A percentile compares a stretch with the other conserved stretches of the same genome.
These are phyloP conservation scores for Temnothorax unifasciatus DNA, from an alignment of 2,888 invertebrate species.

Conservation along the genomic window DNA sequence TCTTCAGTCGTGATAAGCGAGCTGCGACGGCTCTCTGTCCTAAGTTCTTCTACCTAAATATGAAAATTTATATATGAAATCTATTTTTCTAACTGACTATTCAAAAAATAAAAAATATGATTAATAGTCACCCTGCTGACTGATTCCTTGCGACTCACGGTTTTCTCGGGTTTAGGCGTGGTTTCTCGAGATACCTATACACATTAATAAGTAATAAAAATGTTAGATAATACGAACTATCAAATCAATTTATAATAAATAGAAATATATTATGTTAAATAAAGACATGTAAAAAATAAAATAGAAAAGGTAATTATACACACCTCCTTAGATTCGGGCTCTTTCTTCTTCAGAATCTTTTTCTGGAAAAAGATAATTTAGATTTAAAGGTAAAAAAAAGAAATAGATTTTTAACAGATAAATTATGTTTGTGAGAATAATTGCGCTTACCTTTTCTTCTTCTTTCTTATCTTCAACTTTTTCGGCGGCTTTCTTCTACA, in stretches of 20 bases:
- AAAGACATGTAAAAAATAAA: neutral
- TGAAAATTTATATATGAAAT: neutral
- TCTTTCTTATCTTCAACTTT: conserved; percentile 88
- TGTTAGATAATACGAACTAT: neutral
- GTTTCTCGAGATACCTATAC: conserved; percentile 71
- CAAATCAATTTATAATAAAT: conserved; percentile 15
- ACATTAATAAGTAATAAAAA: neutral
- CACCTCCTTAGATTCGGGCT: conserved; percentile 79
- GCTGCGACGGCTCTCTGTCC: conserved; percentile 84
- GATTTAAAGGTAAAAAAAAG: neutral
- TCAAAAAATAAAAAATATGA: neutral
- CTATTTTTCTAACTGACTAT: neutral
- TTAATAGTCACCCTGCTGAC: conserved; percentile 78
- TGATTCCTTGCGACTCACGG: conserved; percentile 80
- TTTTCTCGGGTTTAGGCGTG: conserved; percentile 81
- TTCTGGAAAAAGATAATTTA: conserved; percentile 60
- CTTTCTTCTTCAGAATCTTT: conserved; percentile 80
- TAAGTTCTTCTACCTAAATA: conserved; percentile 82
- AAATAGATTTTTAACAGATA: conserved; percentile 1
- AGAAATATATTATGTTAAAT: neutral
- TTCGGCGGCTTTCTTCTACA: conserved; percentile 82
- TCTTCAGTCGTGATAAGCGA: conserved; percentile 81
- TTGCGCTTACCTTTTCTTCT: conserved; percentile 68
- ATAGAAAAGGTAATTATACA: conserved; percentile 18
- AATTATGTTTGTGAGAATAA: neutral